phyloP scores from a whole-genome alignment of 2,797 vertebrate species.

The Brachyrhaphis roseni region DNA sequence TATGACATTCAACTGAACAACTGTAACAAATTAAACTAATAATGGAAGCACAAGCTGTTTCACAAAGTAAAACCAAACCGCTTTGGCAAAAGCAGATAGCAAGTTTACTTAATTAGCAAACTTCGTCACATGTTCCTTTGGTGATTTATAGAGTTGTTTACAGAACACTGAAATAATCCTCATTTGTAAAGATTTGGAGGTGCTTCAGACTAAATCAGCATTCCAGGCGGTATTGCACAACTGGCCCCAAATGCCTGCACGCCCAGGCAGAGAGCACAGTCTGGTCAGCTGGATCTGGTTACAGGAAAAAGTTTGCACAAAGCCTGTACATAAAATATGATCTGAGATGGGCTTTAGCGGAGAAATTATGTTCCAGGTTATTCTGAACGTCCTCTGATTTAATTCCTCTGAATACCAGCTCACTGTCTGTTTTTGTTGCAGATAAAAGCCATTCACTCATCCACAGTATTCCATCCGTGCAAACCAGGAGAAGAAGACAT shows the following conservation, averaged over 20 bases:
- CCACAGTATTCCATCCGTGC: neutral
- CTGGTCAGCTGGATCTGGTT: slow-evolving; percentile 61
- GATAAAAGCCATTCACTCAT: neutral
- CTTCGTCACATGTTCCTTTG: slow-evolving; percentile 1
- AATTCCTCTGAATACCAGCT: slow-evolving; percentile 10
- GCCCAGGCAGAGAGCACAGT: slow-evolving; percentile 35
- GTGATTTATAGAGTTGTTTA: slow-evolving; percentile 21
- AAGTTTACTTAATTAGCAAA: neutral
- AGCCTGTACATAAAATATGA: slow-evolving; percentile 24
- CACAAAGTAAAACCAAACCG: neutral
- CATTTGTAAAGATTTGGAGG: slow-evolving; percentile 36
- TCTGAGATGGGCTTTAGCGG: neutral
- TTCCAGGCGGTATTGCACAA: slow-evolving; percentile 71
- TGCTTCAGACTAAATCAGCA: slow-evolving; percentile 44
- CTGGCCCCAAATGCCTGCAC: slow-evolving; percentile 51
- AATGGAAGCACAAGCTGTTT: slow-evolving; percentile 1
- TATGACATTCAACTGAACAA: neutral
- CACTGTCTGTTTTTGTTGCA: slow-evolving; percentile 5
- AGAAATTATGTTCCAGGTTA: slow-evolving; percentile 11
- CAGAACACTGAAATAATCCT: slow-evolving; percentile 18
- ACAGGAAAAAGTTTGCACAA: slow-evolving; percentile 35
- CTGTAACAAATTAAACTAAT: slow-evolving; percentile 2
- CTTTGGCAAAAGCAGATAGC: slow-evolving; percentile 12
- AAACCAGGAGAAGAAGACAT: neutral
- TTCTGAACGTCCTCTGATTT: slow-evolving; percentile 15